A percentile compares a stretch with the other conserved stretches of the same genome.
phyloP scores from a whole-genome alignment of 92 coral and sea anemone species.

The Epizoanthus illoricatus region DNA sequence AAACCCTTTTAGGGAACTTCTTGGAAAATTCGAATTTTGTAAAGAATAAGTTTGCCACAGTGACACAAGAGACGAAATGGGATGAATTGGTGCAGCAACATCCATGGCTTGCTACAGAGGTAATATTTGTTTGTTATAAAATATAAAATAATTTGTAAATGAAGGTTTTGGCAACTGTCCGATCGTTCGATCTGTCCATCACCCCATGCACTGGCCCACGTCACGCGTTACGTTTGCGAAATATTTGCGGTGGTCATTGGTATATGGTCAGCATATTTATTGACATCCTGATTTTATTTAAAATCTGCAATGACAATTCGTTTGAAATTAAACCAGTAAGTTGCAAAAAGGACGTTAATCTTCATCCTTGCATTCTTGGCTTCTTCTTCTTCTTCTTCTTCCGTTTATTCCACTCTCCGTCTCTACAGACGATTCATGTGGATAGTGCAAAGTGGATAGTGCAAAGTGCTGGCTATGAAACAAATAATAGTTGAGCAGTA shows the following conservation, averaged over 20 bases:
- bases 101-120: conserved; percentile 85
- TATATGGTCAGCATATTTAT: too few relatives aligned
- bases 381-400: too few relatives aligned
- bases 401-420: too few relatives aligned
- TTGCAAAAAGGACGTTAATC: too few relatives aligned
- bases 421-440: too few relatives aligned
- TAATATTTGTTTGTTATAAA: conserved; percentile 29
- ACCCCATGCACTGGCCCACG: neutral
- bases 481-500: too few relatives aligned
- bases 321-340: too few relatives aligned
- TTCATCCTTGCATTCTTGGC: too few relatives aligned
- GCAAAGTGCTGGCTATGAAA: too few relatives aligned
- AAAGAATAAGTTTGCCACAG: conserved; percentile 69
- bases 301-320: too few relatives aligned
- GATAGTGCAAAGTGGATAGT: too few relatives aligned
- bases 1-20: conserved; percentile 74
- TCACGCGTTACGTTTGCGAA: neutral
- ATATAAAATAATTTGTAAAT: neutral
- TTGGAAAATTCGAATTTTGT: conserved; percentile 57
- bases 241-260: neutral
- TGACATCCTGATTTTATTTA: too few relatives aligned
- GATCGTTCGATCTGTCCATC: conserved; percentile 1
- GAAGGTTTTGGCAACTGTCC: neutral
- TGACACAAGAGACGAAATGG: conserved; percentile 71
- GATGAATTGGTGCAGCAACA: conserved; percentile 64